A percentile compares a stretch with the other conserved stretches of the same genome.
Evolutionary conservation across 2,888 invertebrate species (phyloP).

Genomic region (Melanophora roralis): DNA sequence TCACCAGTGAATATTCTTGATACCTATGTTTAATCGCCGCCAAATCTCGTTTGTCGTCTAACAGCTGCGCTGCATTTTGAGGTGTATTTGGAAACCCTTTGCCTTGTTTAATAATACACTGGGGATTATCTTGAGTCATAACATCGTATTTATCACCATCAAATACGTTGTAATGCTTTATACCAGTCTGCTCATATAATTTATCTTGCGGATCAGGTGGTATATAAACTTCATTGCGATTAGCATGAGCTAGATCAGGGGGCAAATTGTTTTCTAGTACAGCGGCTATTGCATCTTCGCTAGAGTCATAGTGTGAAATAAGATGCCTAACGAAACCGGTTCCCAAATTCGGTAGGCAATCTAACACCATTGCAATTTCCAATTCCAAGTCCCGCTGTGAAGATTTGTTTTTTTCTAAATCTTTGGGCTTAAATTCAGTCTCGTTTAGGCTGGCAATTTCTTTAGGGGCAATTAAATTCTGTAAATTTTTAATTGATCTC

Average conservation of each 20-base stretch:
- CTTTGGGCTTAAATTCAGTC: not conserved
- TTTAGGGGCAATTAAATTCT: constrained; percentile 31
- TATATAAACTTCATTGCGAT: constrained; percentile 81
- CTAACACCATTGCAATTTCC: constrained; percentile 77
- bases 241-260: constrained; percentile 75
- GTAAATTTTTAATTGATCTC: constrained; percentile 33
- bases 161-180: constrained; percentile 83
- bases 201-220: constrained; percentile 81
- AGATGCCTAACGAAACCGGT: constrained; percentile 86
- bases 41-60: constrained; percentile 84
- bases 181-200: constrained; percentile 79
- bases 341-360: constrained; percentile 88
- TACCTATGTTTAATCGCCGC: constrained; percentile 78
- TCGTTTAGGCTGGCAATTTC: not conserved
- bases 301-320: constrained; percentile 85
- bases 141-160: constrained; percentile 88
- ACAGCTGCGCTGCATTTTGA: constrained; percentile 80
- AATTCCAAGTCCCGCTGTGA: constrained; percentile 73
- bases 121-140: constrained; percentile 79
- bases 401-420: not conserved
- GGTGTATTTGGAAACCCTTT: constrained; percentile 78
- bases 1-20: constrained; percentile 80
- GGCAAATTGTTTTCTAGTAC: constrained; percentile 83
- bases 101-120: constrained; percentile 81
- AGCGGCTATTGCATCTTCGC: constrained; percentile 88